Base-by-base conservation (phyloP, 2,888 invertebrate species). In the Epirrhoe alternata region DNA sequence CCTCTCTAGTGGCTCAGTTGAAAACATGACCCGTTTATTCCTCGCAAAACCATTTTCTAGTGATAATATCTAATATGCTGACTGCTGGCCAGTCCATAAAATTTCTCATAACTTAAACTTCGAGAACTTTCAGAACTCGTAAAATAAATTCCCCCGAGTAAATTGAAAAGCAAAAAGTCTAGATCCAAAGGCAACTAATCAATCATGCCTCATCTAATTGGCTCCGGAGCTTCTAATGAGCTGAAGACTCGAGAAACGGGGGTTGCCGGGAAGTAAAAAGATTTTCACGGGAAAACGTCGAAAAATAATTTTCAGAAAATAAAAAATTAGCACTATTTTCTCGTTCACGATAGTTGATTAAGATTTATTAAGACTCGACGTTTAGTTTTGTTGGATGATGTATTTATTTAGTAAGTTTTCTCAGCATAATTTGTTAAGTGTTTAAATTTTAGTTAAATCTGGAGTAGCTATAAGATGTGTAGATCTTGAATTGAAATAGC, bases 151-250 rank as follows among this genome's bases (percentile, higher is more conserved):
- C 38, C 12, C 50, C 35, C n/a, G 61, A 53, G 57, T 57, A 57
- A 61, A 66, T 57, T 61, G 51, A 61, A 66, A 66, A 30, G 54
- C 38, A 49, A 61, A 66, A 69, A 71, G 73, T 76, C 69, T 75
- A 68, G 69, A 75, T 76, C 74, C 69, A 77, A 78, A 75, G 72
- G 68, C 16, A 47, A 67, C 76, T 79, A 79, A 82, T 82, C 83
- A 82, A 82, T 82, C 82, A 82, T 75, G 74, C 70, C 74, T 76
- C 74, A 73, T 76, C 77, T 81, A 80, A 82, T 82, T 82, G 80
- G 78, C 63, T 63, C 53, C 16, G 66, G 68, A 71, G 61, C 72
- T 50, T 38, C 35, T 68, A 67, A 67, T 63, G 62, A 67, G 55
- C 56, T 60, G 60, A 66, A 66, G 60, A 67, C 51, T 58, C 33